A percentile compares a stretch with the other conserved stretches of the same genome.
Conservation (phyloP, 2,797 vertebrate species). For the Darevskia nairensis region DNA sequence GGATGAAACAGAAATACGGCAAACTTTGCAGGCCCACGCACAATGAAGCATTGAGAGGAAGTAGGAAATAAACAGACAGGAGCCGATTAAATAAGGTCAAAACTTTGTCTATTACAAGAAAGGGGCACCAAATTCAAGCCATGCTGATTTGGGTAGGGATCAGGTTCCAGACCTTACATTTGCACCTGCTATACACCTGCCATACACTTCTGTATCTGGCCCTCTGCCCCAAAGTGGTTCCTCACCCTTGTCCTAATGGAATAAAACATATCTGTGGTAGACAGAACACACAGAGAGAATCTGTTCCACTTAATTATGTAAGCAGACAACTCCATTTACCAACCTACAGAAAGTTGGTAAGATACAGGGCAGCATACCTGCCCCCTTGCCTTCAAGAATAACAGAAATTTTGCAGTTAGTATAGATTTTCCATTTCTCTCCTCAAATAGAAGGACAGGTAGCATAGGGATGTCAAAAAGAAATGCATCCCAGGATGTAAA, state of each 20-base stretch:
- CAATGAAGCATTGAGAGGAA: not conserved
- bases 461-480: not conserved
- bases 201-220: no score
- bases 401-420: not conserved
- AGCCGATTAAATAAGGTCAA: no score
- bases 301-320: not conserved
- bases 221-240: no score
- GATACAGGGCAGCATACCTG: not conserved
- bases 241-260: not conserved
- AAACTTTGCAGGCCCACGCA: not conserved
- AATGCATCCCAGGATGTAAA: not conserved
- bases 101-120: no score
- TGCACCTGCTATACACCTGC: no score
- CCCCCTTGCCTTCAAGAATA: not conserved
- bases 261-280: not conserved
- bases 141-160: no score
- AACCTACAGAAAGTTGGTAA: not conserved
- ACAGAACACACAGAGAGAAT: not conserved
- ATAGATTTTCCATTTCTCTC: not conserved
- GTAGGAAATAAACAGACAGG: not conserved
- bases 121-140: no score
- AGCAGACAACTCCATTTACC: not conserved
- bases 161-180: no score
- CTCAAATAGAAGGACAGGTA: not conserved
- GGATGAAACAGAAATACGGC: not conserved